Percentiles rank a stretch among this genome's conserved stretches.
phyloP scores from a whole-genome alignment of 2,888 invertebrate genomes.

The Diaphora mendica region DNA sequence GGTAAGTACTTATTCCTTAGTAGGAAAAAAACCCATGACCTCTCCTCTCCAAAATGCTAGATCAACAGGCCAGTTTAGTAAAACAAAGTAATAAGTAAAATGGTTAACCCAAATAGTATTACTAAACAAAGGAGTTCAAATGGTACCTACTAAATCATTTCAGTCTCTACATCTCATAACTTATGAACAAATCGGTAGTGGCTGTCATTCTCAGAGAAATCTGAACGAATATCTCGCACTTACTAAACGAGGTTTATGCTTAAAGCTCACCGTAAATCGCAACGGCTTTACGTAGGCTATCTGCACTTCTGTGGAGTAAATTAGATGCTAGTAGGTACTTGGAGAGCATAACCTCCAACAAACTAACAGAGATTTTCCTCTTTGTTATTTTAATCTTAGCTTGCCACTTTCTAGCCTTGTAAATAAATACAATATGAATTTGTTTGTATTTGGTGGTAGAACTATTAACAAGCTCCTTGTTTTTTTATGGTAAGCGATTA shows the following conservation, averaged over 20 bases:
- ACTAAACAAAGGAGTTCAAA: conserved; percentile 56
- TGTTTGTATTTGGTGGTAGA: not conserved
- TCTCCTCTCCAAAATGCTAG: too few species aligned
- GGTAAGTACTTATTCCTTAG: too few species aligned
- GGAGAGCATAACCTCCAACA: conserved; percentile 12
- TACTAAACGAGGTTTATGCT: conserved; percentile 17
- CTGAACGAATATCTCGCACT: conserved; percentile 27
- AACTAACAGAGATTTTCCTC: conserved; percentile 10
- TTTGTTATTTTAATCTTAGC: conserved; percentile 13
- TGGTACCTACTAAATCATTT: conserved; percentile 48
- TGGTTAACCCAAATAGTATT: conserved; percentile 42
- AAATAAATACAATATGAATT: not conserved
- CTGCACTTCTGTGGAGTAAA: conserved; percentile 20
- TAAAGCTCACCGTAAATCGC: conserved; percentile 8
- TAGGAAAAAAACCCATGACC: too few species aligned
- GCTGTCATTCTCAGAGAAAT: conserved; percentile 20
- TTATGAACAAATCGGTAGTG: conserved; percentile 37
- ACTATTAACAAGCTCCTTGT: not conserved
- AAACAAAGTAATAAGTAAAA: conserved; percentile 31
- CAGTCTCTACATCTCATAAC: conserved; percentile 51
- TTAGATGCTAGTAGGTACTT: conserved; percentile 17
- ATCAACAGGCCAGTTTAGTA: conserved; percentile 14
- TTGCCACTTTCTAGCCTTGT: not conserved
- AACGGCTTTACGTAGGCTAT: conserved; percentile 23
- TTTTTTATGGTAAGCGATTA: too few species aligned